Conservation (phyloP, 2,113 vertebrate genomes). For the Notarius lentiginosus region DNA sequence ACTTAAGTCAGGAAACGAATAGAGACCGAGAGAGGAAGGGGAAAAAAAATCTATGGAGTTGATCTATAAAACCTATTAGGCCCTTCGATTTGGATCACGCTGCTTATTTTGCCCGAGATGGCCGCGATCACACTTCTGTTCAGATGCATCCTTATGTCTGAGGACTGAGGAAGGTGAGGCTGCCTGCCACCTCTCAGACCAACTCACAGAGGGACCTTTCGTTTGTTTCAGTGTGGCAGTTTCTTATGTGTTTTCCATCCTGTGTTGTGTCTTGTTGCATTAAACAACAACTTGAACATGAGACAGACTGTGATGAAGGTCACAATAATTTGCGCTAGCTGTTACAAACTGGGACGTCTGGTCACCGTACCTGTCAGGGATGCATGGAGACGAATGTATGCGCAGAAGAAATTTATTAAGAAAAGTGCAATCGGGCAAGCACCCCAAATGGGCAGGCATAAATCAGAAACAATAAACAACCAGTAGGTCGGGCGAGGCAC, state of each 20-base stretch:
- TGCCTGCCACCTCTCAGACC: neutral
- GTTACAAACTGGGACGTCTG: too few species aligned
- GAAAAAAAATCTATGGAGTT: slow-evolving; percentile 71
- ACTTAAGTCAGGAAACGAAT: slow-evolving; percentile 72
- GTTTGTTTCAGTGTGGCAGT: neutral
- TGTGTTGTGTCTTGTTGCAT: neutral
- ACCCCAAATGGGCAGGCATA: too few species aligned
- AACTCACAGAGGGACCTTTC: neutral
- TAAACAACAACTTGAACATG: neutral
- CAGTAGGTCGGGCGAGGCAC: too few species aligned
- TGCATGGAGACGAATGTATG: too few species aligned
- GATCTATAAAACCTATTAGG: slow-evolving; percentile 79
- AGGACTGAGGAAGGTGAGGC: neutral
- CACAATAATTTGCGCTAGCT: too few species aligned
- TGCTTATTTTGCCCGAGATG: slow-evolving; percentile 69
- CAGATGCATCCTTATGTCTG: slow-evolving; percentile 12
- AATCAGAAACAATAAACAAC: too few species aligned
- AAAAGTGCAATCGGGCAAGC: too few species aligned
- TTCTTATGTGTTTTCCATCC: neutral
- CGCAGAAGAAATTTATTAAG: too few species aligned
- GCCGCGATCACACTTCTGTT: slow-evolving; percentile 12
- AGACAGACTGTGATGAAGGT: too few species aligned
- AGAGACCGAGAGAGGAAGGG: slow-evolving; percentile 58
- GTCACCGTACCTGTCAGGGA: too few species aligned
- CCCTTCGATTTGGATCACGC: slow-evolving; percentile 72